A percentile compares a stretch with the other conserved stretches of the same genome.
Conservation (phyloP, 23 tunicate species). For the Clavelina lepadiformis region DNA sequence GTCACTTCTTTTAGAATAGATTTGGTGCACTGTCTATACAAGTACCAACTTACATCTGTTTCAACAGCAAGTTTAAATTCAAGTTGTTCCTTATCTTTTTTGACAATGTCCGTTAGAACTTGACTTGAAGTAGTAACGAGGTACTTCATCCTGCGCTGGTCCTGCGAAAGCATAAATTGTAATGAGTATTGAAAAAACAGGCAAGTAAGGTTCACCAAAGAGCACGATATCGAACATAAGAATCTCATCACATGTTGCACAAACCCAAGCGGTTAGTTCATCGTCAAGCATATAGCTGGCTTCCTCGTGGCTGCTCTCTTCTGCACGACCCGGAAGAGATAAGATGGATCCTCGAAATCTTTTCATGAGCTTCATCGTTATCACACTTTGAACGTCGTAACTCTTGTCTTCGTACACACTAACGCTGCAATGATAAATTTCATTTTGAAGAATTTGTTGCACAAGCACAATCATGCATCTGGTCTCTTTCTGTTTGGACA, state of each 20-base stretch:
- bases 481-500: no score
- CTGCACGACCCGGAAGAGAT: slow-evolving; percentile 5
- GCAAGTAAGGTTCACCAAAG: not conserved
- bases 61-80: slow-evolving; percentile 54
- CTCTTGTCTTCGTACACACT: slow-evolving; percentile 20
- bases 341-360: slow-evolving; percentile 8
- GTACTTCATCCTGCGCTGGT: slow-evolving; percentile 20
- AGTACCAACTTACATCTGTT: slow-evolving; percentile 53
- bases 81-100: slow-evolving; percentile 42
- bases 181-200: no score
- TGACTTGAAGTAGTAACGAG: slow-evolving; percentile 19
- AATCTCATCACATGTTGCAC: not conserved
- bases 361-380: slow-evolving; percentile 66
- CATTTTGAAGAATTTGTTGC: no score
- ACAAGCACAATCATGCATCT: no score
- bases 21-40: no score
- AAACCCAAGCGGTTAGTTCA: slow-evolving; percentile 1
- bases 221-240: not conserved
- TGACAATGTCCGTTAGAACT: slow-evolving; percentile 26
- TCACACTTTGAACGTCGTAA: slow-evolving; percentile 27
- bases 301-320: not conserved
- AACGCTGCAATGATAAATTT: slow-evolving; percentile 28
- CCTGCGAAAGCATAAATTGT: slow-evolving; percentile 12
- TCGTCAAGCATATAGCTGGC: slow-evolving; percentile 4
- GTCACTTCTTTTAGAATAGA: no score